Conservation (phyloP, 2,113 vertebrate species). For the Neotoma lepida region DNA sequence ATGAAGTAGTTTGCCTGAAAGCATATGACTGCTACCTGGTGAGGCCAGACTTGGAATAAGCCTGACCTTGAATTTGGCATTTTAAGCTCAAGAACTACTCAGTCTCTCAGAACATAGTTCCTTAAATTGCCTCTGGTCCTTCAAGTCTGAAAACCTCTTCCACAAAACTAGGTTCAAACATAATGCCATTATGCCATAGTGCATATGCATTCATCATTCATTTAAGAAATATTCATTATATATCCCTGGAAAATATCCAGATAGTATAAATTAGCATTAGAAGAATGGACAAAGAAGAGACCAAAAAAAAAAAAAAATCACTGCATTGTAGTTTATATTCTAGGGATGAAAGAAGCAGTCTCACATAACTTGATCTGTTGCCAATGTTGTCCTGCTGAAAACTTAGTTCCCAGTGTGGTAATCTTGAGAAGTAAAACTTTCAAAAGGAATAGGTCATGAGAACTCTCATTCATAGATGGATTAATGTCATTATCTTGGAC, state of each 20-base stretch:
- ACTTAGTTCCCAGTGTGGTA: background rate
- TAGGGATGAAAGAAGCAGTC: background rate
- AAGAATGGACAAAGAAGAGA: background rate
- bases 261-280: background rate
- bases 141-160: background rate
- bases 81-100: background rate
- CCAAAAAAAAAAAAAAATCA: background rate
- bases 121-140: background rate
- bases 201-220: background rate
- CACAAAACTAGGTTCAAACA: background rate
- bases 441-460: background rate
- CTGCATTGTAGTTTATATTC: slow-evolving; percentile 6
- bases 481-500: background rate
- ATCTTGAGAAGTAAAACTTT: background rate
- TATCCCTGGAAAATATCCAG: background rate
- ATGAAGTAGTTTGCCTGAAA: background rate
- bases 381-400: background rate
- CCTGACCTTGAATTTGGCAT: background rate
- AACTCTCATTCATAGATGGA: background rate
- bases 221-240: background rate
- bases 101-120: background rate
- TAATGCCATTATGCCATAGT: background rate
- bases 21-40: background rate
- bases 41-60: background rate
- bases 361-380: background rate